Percentiles rank a stretch among this genome's conserved stretches.
Evolutionary conservation across 2,113 vertebrate species (phyloP).

Genomic region (human (Homo sapiens)): DNA sequence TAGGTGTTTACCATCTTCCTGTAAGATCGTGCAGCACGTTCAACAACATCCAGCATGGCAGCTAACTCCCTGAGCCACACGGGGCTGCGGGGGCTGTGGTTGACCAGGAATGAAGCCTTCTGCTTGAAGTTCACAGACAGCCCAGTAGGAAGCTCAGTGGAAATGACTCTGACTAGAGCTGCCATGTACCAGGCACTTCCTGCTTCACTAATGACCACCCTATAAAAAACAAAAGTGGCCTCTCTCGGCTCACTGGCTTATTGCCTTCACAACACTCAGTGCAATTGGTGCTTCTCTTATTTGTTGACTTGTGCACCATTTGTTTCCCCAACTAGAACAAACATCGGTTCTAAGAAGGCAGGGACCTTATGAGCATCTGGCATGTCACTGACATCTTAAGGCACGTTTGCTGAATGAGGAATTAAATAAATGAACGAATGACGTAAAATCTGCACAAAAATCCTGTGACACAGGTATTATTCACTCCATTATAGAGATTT

Average conservation of each 20-base stretch:
- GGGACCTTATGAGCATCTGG: background rate
- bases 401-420: background rate
- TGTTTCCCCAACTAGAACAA: background rate
- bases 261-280: background rate
- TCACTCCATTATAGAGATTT: background rate
- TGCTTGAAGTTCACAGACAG: background rate
- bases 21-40: background rate
- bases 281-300: accelerated
- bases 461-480: background rate
- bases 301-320: background rate
- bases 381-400: background rate
- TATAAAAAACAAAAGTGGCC: background rate
- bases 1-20: background rate
- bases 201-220: background rate
- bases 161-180: background rate
- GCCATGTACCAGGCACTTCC: background rate
- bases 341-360: background rate
- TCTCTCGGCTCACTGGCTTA: background rate
- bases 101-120: background rate
- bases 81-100: background rate
- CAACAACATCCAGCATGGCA: background rate
- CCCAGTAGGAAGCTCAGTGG: background rate
- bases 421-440: background rate
- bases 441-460: background rate
- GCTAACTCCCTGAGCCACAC: background rate